phyloP scores from a whole-genome alignment of 2,113 vertebrate species.

The Arenaria interpres region DNA sequence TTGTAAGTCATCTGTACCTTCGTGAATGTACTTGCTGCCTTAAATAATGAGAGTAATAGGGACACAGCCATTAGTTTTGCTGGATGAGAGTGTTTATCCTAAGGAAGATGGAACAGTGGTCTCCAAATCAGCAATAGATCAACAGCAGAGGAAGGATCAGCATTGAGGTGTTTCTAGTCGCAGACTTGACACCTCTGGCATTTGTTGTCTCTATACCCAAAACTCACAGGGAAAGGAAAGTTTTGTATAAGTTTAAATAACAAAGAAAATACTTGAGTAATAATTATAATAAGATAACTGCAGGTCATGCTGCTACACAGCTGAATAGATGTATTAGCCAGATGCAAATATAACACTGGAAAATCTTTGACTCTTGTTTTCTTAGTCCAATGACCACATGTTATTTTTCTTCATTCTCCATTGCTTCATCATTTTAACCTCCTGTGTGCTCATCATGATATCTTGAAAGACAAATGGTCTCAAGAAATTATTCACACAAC shows the following conservation, averaged over 20 bases:
- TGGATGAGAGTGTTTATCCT: background rate
- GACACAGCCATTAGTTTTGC: background rate
- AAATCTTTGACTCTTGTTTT: background rate
- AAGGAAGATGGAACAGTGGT: background rate
- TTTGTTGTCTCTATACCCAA: background rate
- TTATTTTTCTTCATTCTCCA: background rate
- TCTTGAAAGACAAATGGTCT: background rate
- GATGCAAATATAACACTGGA: background rate
- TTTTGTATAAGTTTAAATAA: slow-evolving; percentile 4
- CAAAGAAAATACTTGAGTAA: background rate
- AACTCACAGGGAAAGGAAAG: background rate
- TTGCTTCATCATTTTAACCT: background rate
- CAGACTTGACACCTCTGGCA: background rate
- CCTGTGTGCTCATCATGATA: background rate
- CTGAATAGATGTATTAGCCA: background rate
- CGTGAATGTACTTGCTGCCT: background rate
- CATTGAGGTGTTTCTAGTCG: background rate
- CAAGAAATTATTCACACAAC: background rate
- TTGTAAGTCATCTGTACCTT: background rate
- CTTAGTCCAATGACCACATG: background rate
- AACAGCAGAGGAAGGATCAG: background rate
- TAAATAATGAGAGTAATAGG: background rate
- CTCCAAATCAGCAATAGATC: background rate
- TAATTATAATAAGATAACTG: background rate
- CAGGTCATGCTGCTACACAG: background rate